Evolutionary conservation across 1,140 invertebrate genomes (phyloP).

Genomic region (Trachelipus rathkii): DNA sequence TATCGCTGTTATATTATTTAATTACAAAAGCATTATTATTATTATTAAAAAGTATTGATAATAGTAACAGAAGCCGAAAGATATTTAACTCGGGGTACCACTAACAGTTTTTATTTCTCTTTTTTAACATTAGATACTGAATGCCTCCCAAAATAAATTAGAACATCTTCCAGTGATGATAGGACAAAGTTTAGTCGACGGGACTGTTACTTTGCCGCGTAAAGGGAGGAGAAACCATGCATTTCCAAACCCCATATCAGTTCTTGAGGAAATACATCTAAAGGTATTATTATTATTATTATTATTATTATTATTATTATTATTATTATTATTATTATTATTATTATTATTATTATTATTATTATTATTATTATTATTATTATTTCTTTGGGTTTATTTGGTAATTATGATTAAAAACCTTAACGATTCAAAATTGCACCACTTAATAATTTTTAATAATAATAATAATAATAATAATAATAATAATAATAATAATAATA

Average conservation of each 20-base stretch:
- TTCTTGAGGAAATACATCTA: slow-evolving; percentile 82
- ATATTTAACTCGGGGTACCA: no score
- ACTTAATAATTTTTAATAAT: no score
- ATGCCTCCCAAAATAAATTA: slow-evolving; percentile 82
- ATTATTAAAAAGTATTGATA: no score
- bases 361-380: not conserved
- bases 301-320: not conserved
- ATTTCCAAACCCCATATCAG: slow-evolving; percentile 44
- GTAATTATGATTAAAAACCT: no score
- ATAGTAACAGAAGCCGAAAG: no score
- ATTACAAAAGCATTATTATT: no score
- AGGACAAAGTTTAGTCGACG: slow-evolving; percentile 39
- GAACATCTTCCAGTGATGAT: slow-evolving; percentile 51
- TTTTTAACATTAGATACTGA: slow-evolving; percentile 61
- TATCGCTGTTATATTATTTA: no score
- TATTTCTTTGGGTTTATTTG: no score
- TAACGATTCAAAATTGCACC: no score
- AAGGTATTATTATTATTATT: slow-evolving; percentile 47
- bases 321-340: not conserved
- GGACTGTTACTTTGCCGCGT: slow-evolving; percentile 34
- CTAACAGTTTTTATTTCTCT: no score
- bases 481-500: no score
- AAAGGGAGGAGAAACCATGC: slow-evolving; percentile 37
- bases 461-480: no score
- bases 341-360: not conserved